phyloP scores from a whole-genome alignment of 2,888 invertebrate species.

The Orchestes rusci region DNA sequence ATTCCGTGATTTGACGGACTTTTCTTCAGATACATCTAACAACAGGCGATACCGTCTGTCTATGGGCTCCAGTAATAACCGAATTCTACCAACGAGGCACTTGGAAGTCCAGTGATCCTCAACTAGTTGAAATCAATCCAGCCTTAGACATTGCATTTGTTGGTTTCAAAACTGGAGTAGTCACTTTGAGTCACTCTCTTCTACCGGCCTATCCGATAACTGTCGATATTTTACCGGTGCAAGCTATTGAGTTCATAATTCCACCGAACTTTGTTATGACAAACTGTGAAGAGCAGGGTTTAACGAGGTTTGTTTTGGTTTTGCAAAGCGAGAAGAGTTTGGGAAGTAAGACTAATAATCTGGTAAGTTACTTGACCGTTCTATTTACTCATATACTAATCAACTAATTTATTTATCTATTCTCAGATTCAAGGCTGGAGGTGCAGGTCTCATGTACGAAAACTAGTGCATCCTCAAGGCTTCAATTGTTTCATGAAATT shows the following conservation, averaged over 20 bases:
- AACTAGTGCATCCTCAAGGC: constrained; percentile 33
- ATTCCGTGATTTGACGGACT: no score
- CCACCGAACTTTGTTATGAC: constrained; percentile 31
- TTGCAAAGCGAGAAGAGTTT: constrained; percentile 33
- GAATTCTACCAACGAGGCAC: constrained; percentile 35
- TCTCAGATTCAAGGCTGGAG: constrained; percentile 37
- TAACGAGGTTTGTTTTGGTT: constrained; percentile 35
- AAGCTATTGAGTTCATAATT: constrained; percentile 32
- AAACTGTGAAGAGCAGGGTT: constrained; percentile 30
- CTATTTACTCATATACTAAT: no score
- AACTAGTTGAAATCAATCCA: constrained; percentile 37
- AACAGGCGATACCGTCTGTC: constrained; percentile 51
- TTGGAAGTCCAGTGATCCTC: constrained; percentile 41
- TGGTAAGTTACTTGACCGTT: constrained; percentile 31
- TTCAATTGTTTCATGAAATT: constrained; percentile 41
- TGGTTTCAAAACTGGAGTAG: constrained; percentile 35
- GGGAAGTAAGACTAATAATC: constrained; percentile 35
- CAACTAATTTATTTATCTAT: not conserved
- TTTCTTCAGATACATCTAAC: no score
- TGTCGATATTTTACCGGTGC: constrained; percentile 35
- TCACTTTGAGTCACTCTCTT: constrained; percentile 37
- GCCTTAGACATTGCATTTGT: constrained; percentile 41
- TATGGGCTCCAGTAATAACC: constrained; percentile 45
- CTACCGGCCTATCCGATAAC: constrained; percentile 37
- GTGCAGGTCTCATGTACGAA: constrained; percentile 33